These are phyloP conservation scores for Eidolon dupreanum DNA, from an alignment of 2,797 vertebrate species.

Conservation along the genomic window DNA sequence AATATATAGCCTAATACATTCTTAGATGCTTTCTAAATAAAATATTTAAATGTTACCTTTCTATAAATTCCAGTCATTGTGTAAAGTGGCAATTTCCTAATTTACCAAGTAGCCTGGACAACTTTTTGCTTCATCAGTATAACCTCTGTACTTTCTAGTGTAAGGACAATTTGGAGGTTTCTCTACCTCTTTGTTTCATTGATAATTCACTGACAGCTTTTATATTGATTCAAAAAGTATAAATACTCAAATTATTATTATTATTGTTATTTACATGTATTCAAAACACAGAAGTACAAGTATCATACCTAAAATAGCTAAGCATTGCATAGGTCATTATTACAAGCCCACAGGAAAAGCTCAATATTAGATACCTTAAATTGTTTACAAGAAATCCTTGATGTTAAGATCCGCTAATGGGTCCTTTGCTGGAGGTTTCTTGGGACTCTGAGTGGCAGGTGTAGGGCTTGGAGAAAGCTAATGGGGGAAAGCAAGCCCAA, in stretches of 20 bases:
- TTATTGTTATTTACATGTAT: neutral
- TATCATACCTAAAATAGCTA: constrained; percentile 28
- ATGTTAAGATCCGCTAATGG: constrained; percentile 99
- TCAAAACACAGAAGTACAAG: constrained; percentile 33
- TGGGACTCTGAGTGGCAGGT: constrained; percentile 94
- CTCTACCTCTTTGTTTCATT: neutral
- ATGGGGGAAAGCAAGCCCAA: constrained; percentile 69
- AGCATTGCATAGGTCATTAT: constrained; percentile 31
- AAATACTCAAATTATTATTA: neutral
- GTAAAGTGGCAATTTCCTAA: neutral
- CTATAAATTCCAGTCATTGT: neutral
- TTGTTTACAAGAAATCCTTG: constrained; percentile 99
- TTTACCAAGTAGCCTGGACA: neutral
- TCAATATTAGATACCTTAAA: constrained; percentile 87
- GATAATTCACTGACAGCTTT: constrained; percentile 37
- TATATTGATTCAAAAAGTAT: constrained; percentile 24
- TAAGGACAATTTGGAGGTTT: neutral
- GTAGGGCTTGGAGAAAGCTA: constrained; percentile 96
- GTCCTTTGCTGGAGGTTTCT: constrained; percentile 98
- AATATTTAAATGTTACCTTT: neutral
- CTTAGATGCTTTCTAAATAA: constrained; percentile 43
- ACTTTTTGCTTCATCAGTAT: constrained; percentile 9
- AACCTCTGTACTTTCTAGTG: neutral
- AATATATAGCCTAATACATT: neutral
- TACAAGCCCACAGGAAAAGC: constrained; percentile 64